These are phyloP conservation scores for Scomberomorus guttatus DNA, from an alignment of 2,797 vertebrate species.

Conservation along the genomic window DNA sequence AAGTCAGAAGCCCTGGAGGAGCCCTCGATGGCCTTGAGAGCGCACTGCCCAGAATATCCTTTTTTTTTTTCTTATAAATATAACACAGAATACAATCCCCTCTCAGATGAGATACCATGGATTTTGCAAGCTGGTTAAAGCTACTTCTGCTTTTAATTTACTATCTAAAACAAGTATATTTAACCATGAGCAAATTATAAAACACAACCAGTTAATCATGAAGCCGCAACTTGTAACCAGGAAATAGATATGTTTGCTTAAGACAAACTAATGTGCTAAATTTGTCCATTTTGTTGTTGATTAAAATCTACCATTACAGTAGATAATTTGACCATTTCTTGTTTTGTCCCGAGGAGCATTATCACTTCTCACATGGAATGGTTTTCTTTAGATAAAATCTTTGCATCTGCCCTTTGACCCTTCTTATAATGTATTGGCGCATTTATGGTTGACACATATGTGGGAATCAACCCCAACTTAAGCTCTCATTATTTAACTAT, in stretches of 20 bases:
- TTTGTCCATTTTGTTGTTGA: conserved; percentile 15
- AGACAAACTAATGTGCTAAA: conserved; percentile 21
- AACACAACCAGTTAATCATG: conserved; percentile 40
- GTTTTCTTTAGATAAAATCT: conserved; percentile 51
- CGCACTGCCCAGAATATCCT: conserved; percentile 34
- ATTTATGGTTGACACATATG: conserved; percentile 49
- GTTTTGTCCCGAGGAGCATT: not conserved
- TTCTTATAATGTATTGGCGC: conserved; percentile 21
- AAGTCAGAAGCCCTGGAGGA: conserved; percentile 71
- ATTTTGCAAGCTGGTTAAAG: conserved; percentile 26
- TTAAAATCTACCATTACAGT: conserved; percentile 28
- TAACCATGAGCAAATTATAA: conserved; percentile 21
- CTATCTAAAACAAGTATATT: conserved; percentile 30
- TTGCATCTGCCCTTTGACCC: conserved; percentile 54
- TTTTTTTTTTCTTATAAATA: conserved; percentile 40
- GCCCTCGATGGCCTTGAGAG: conserved; percentile 64
- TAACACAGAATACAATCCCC: conserved; percentile 44
- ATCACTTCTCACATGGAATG: conserved; percentile 14
- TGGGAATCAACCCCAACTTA: conserved; percentile 63
- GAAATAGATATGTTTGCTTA: conserved; percentile 17
- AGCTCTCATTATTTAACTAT: conserved; percentile 62
- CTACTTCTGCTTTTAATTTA: conserved; percentile 19
- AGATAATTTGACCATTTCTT: conserved; percentile 18
- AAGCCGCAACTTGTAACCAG: conserved; percentile 28
- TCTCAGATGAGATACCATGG: conserved; percentile 36